phyloP scores from a whole-genome alignment of 2,113 vertebrate genomes.

The Oryzias melastigma region DNA sequence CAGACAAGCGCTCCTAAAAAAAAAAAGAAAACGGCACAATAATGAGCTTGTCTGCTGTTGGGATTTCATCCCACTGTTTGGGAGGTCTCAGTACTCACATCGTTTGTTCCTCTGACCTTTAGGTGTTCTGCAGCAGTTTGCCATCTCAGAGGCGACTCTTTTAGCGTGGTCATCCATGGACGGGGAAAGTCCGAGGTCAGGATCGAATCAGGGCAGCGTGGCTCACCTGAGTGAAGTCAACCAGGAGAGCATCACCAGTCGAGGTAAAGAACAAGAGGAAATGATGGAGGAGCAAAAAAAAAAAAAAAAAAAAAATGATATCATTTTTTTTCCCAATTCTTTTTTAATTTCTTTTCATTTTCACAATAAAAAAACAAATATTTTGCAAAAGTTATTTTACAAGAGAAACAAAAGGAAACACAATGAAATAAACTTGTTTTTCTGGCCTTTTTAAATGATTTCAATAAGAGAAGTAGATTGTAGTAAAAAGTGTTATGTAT shows the following conservation, averaged over 20 bases:
- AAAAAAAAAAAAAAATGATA: neutral
- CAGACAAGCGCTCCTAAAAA: slow-evolving; percentile 1
- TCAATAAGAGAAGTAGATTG: too few species aligned
- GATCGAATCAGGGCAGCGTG: slow-evolving; percentile 91
- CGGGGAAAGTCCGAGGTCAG: slow-evolving; percentile 91
- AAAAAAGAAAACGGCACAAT: slow-evolving; percentile 25
- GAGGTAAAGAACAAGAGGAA: slow-evolving; percentile 65
- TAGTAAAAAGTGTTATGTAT: too few species aligned
- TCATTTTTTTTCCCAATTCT: too few species aligned
- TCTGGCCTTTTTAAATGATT: too few species aligned
- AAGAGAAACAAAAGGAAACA: too few species aligned
- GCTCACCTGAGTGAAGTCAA: slow-evolving; percentile 92
- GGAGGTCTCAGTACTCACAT: slow-evolving; percentile 8
- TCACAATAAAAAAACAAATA: too few species aligned
- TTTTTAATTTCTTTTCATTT: too few species aligned
- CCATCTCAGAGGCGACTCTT: slow-evolving; percentile 94
- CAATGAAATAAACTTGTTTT: too few species aligned
- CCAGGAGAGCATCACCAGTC: slow-evolving; percentile 87
- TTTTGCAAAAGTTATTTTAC: too few species aligned
- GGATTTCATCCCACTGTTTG: neutral
- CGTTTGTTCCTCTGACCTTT: slow-evolving; percentile 33
- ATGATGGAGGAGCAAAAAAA: neutral
- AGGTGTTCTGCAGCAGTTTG: slow-evolving; percentile 98
- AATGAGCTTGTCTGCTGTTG: slow-evolving; percentile 8
- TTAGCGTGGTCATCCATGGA: slow-evolving; percentile 98